Evolutionary conservation across 2,113 vertebrate species (phyloP).

Genomic region (Psephotus haematonotus): DNA sequence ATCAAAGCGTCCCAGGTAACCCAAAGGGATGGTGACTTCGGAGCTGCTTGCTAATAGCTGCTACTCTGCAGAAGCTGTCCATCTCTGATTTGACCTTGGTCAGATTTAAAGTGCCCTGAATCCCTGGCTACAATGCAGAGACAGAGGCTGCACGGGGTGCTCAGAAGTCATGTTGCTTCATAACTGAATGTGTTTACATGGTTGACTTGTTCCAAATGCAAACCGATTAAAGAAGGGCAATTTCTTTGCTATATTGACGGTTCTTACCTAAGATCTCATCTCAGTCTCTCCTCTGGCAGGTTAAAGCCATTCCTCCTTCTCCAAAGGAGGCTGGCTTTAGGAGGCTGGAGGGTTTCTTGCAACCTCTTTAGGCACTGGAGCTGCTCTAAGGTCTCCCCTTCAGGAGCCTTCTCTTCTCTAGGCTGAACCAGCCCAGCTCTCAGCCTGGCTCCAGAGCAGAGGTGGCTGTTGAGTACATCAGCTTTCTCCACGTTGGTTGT

Average conservation of each 20-base stretch:
- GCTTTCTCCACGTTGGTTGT: background rate
- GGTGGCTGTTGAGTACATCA: background rate
- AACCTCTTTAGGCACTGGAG: background rate
- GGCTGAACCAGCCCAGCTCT: background rate
- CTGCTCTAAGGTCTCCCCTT: background rate
- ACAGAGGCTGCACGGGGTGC: background rate
- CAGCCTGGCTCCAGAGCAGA: background rate
- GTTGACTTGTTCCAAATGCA: background rate
- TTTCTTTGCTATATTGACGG: background rate
- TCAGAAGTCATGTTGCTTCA: background rate
- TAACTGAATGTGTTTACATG: too few relatives aligned
- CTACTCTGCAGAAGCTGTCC: background rate
- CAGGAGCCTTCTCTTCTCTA: background rate
- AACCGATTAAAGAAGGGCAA: background rate
- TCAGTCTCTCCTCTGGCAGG: background rate
- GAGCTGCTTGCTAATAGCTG: background rate
- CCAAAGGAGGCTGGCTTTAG: background rate
- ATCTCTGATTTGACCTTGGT: background rate
- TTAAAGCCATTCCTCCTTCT: background rate
- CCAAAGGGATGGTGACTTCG: background rate
- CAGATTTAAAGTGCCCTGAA: background rate
- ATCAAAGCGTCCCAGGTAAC: background rate
- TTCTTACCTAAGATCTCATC: background rate
- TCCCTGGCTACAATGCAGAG: background rate
- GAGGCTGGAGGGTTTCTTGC: background rate